A percentile compares a stretch with the other conserved stretches of the same genome.
Evolutionary conservation across 2,797 vertebrate species (phyloP).

Genomic region (Ptychobarbus kaznakovi): DNA sequence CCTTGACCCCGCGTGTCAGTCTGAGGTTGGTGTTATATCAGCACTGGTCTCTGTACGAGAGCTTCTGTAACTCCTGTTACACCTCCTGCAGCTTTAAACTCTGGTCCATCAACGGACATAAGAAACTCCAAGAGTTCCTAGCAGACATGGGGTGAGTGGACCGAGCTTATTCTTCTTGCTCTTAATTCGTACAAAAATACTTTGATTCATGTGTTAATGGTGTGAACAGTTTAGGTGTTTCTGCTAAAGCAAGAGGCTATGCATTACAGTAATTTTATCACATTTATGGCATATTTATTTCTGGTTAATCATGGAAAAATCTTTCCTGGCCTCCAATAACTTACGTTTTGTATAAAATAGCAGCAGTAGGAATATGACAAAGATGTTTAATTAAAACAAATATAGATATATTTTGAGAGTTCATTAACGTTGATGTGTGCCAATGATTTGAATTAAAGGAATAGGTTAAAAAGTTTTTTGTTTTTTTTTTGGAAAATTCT

Average conservation of each 20-base stretch:
- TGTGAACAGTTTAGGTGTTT: no score
- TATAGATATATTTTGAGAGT: background rate
- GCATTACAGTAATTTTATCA: background rate
- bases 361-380: background rate
- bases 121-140: constrained; percentile 93
- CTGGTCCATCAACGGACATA: constrained; percentile 96
- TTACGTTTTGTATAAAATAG: background rate
- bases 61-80: constrained; percentile 94
- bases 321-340: background rate
- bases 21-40: constrained; percentile 91
- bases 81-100: constrained; percentile 91
- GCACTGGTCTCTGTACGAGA: constrained; percentile 97
- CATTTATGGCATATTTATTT: background rate
- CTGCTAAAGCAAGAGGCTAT: background rate
- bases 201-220: background rate
- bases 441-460: background rate
- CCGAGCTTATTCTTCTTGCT: background rate
- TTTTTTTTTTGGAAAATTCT: no score
- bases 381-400: background rate
- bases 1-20: constrained; percentile 75
- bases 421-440: background rate
- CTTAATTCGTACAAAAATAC: background rate
- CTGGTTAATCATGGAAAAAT: background rate
- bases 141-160: constrained; percentile 93
- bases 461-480: no score